Conservation (phyloP, 2,888 invertebrate species). For the Acronicta psi region DNA sequence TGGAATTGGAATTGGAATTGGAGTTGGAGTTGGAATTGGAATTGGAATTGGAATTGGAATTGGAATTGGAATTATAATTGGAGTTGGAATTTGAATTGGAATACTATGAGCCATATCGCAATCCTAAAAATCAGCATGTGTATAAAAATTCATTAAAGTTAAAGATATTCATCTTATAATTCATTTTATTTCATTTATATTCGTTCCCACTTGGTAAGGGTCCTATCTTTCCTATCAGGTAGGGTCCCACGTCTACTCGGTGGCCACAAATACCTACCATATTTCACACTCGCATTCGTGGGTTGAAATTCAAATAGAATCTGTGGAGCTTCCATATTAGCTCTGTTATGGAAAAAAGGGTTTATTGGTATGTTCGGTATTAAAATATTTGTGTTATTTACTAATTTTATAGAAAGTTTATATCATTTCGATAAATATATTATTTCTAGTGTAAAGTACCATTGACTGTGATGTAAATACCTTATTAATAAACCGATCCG, state of each 20-base stretch:
- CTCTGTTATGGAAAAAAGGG: conserved; percentile 7
- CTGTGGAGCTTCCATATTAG: conserved; percentile 23
- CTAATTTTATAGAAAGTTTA: too few relatives aligned
- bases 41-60: too few relatives aligned
- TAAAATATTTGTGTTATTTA: background rate
- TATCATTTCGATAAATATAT: too few relatives aligned
- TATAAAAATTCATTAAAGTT: conserved; percentile 18
- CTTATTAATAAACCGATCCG: too few relatives aligned
- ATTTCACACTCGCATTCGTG: conserved; percentile 47
- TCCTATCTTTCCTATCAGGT: conserved; percentile 19
- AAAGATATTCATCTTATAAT: conserved; percentile 17
- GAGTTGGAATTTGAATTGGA: too few relatives aligned
- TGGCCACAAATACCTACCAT: conserved; percentile 37
- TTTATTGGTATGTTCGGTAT: background rate
- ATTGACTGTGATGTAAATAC: too few relatives aligned
- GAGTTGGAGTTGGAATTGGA: too few relatives aligned
- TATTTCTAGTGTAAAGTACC: too few relatives aligned
- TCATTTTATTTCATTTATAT: too few relatives aligned
- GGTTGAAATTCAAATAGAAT: conserved; percentile 51
- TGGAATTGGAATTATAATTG: too few relatives aligned
- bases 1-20: too few relatives aligned
- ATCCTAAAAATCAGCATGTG: conserved; percentile 6
- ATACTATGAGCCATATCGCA: too few relatives aligned
- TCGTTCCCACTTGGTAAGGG: conserved; percentile 18
- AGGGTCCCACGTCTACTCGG: conserved; percentile 29